A percentile compares a stretch with the other conserved stretches of the same genome.
Evolutionary conservation across 1,140 invertebrate genomes (phyloP).

Genomic region (Metaphire vulgaris): DNA sequence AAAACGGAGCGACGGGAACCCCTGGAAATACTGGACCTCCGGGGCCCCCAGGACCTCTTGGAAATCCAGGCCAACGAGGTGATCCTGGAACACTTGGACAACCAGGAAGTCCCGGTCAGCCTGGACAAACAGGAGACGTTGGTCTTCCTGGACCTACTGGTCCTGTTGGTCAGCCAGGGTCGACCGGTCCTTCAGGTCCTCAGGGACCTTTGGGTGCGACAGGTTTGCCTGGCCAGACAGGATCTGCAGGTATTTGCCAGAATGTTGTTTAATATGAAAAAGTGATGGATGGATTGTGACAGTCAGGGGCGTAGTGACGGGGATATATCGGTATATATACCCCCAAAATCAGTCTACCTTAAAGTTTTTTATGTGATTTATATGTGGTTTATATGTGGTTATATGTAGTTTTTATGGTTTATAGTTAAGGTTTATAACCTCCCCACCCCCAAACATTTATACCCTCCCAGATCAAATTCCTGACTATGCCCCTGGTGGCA

Average conservation of each 20-base stretch:
- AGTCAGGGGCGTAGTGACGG: too few relatives aligned
- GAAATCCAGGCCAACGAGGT: slow-evolving; percentile 12
- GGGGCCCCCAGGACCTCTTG: slow-evolving; percentile 22
- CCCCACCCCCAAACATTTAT: not conserved
- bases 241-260: slow-evolving; percentile 13
- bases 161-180: not conserved
- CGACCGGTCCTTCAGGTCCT: not conserved
- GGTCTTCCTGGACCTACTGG: slow-evolving; percentile 13
- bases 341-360: too few relatives aligned
- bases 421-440: not conserved
- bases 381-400: too few relatives aligned
- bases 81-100: not conserved
- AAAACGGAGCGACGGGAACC: slow-evolving; percentile 11
- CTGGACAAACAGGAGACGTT: slow-evolving; percentile 16
- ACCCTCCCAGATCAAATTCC: too few relatives aligned
- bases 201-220: slow-evolving; percentile 8
- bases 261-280: not conserved
- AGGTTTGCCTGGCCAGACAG: not conserved
- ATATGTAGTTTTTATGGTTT: too few relatives aligned
- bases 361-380: too few relatives aligned
- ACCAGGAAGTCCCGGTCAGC: not conserved
- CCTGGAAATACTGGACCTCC: slow-evolving; percentile 13
- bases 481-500: too few relatives aligned
- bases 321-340: too few relatives aligned
- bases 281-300: not conserved